Percentiles rank a stretch among this genome's conserved stretches.
phyloP scores from a whole-genome alignment of 2,888 invertebrate species.

The Idaea straminata region DNA sequence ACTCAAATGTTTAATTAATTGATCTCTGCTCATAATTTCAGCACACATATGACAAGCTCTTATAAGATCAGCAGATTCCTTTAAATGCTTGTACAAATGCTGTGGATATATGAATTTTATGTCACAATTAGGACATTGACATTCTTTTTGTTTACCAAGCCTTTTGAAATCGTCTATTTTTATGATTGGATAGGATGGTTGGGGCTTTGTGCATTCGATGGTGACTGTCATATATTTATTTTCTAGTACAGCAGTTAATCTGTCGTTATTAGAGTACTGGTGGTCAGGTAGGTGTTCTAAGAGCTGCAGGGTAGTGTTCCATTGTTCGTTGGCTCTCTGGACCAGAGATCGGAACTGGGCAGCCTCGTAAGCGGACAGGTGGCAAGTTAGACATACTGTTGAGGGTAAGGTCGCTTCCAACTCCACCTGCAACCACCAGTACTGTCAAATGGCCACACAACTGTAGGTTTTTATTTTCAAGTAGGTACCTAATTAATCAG shows the following conservation, averaged over 20 bases:
- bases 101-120: slow-evolving; percentile 51
- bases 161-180: slow-evolving; percentile 23
- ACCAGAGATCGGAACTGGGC: slow-evolving; percentile 56
- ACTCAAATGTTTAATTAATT: slow-evolving; percentile 49
- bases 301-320: slow-evolving; percentile 49
- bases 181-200: slow-evolving; percentile 6
- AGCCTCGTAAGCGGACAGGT: slow-evolving; percentile 47
- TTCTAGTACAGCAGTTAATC: slow-evolving; percentile 42
- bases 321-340: slow-evolving; percentile 43
- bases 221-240: slow-evolving; percentile 42
- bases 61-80: slow-evolving; percentile 53
- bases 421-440: slow-evolving; percentile 67
- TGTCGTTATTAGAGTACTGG: slow-evolving; percentile 18
- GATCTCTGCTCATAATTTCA: slow-evolving; percentile 50
- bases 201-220: slow-evolving; percentile 24
- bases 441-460: slow-evolving; percentile 52
- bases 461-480: background rate
- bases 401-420: slow-evolving; percentile 55
- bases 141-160: slow-evolving; percentile 27
- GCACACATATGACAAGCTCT: slow-evolving; percentile 63
- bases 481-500: background rate
- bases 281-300: slow-evolving; percentile 41
- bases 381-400: slow-evolving; percentile 59
- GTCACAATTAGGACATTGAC: slow-evolving; percentile 55
- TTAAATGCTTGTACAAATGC: slow-evolving; percentile 55